Evolutionary conservation across 53 echinoderm and acorn worm genomes (phyloP), one percentile per base, ranked within the genome.

Genomic region (Crossaster papposus): DNA sequence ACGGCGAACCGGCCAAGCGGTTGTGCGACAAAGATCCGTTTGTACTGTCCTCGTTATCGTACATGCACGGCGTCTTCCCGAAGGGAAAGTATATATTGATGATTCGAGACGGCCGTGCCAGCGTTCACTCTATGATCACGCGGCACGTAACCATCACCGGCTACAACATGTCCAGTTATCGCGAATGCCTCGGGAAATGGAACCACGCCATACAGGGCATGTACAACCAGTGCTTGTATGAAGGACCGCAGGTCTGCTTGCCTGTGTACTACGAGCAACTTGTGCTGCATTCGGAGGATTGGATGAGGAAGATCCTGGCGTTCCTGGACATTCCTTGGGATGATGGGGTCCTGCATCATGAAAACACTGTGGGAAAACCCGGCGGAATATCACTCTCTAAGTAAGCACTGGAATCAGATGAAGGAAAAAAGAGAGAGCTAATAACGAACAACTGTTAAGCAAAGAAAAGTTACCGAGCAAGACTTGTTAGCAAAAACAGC

Each of bases 21-120:
- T 90, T 96, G 44, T 96, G 96, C 81, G 95, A 96, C 78, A 96
- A 96, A 81, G 96, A 96, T 81, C 96, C 96, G 9, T 96, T 96
- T 72, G 91, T 91, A 18, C 89, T 96, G 51, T 92, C 92, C 63
- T 96, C 95, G 51, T 93, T 95, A 89, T 83, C 91, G 14, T 96
- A 96, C 85, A 85, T 96, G 31, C 92, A 93, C 63, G 82, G 90
- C 32, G 91, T 96, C 32, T 96, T 96, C 77, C 94, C 93, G 30
- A 94, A 95, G 54, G 93, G 95, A 4, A 92, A 96, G 86, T 96
- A 93, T 72, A 81, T 96, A 35, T 91, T 96, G 31, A 96, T 96
- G 96, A 95, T 96, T 29, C 92, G 96, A 15, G 96, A 96, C 51
- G 96, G 96, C 5, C 92, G 96, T 33, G 96, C 96, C 55, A 95